A percentile compares a stretch with the other conserved stretches of the same genome.
These are phyloP conservation scores for Marasmarcha lunaedactyla DNA, from an alignment of 2,888 invertebrate genomes.

Conservation along the genomic window DNA sequence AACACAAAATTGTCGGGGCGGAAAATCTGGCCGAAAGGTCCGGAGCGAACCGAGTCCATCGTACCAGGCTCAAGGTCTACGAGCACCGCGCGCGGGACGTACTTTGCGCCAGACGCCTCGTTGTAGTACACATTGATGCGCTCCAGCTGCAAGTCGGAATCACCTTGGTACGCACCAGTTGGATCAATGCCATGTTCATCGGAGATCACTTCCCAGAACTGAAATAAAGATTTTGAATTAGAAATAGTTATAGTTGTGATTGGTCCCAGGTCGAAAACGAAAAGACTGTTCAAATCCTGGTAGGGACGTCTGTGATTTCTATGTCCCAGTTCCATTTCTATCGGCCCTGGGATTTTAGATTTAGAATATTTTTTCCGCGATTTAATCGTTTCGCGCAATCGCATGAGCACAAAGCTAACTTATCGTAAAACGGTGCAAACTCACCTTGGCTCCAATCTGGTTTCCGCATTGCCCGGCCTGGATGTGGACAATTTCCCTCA, in stretches of 20 bases:
- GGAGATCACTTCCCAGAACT: slow-evolving; percentile 84
- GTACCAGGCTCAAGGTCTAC: slow-evolving; percentile 53
- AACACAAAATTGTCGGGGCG: slow-evolving; percentile 92
- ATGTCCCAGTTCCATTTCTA: no score
- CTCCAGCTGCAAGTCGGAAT: slow-evolving; percentile 80
- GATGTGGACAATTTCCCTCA: background rate
- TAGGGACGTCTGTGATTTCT: no score
- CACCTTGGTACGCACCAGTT: slow-evolving; percentile 75
- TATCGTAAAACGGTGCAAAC: no score
- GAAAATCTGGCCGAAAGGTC: slow-evolving; percentile 86
- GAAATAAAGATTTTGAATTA: slow-evolving; percentile 11
- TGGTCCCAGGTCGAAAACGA: no score
- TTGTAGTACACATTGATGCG: slow-evolving; percentile 84
- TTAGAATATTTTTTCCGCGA: no score
- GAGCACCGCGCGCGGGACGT: slow-evolving; percentile 53
- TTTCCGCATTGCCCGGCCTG: background rate
- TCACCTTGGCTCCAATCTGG: background rate
- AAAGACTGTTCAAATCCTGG: no score
- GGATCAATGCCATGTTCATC: slow-evolving; percentile 84
- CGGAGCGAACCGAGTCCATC: slow-evolving; percentile 90
- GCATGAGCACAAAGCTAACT: no score
- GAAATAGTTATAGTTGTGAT: no score
- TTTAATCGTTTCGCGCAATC: no score
- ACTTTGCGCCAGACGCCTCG: slow-evolving; percentile 71
- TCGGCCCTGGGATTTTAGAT: background rate